Evolutionary conservation across 2,797 vertebrate genomes (phyloP), one percentile per base, ranked within the genome.

Genomic region (Chromobotia macracanthus): DNA sequence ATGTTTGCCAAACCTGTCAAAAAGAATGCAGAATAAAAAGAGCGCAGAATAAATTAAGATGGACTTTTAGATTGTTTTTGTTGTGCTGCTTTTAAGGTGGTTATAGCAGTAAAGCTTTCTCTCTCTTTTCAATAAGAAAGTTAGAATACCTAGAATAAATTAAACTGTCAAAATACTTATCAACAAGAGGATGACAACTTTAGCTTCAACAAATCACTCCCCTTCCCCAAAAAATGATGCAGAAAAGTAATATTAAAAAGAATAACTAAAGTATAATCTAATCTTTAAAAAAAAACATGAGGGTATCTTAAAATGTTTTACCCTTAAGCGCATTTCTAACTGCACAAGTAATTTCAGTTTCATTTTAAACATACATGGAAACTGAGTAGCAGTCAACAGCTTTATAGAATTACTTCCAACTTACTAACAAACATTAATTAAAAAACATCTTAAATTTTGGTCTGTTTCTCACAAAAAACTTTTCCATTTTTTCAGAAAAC

Each of bases 1-100:
- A 90, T 95, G 91, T 93, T 97, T 99, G 88, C 96, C 96, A 92
- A 99, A 98, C 94, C 98, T 99, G 93, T 15, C 64, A 38, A 23
- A n/a, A n/a, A n/a, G n/a, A n/a, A n/a, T n/a, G n/a, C n/a, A n/a
- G n/a, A n/a, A n/a, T n/a, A n/a, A n/a, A n/a, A n/a, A n/a, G n/a
- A n/a, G n/a, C n/a, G n/a, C 15, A 38, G 25, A 77, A 81, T 12
- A 35, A 51, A 78, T 79, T 69, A 23, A 66, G 61, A 82, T 38
- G 83, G 65, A 77, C 51, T 51, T 35, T 18, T 51, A 74, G 23
- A 74, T 64, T 31, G 35, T 41, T 38, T 64, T 16, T 3, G 28
- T 64, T 31, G 56, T 15, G 25, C 55, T 46, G 51, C 50, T 50
- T 68, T 77, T 68, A 5, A 68, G 18, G 18, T 4, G 64, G 64